phyloP scores from a whole-genome alignment of 1,140 invertebrate genomes.

The Teleogryllus occipitalis region DNA sequence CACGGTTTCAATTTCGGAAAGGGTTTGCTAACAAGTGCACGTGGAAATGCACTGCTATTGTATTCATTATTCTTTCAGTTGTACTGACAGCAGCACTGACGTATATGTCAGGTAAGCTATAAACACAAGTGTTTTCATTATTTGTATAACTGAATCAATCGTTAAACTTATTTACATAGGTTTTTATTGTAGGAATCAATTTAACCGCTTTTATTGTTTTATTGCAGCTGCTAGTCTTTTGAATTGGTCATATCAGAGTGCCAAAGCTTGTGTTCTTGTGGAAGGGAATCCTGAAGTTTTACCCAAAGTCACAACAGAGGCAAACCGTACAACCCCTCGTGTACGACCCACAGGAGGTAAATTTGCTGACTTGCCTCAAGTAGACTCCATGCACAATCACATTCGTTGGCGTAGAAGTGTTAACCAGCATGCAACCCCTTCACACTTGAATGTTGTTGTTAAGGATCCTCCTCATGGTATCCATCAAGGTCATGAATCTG shows the following conservation, averaged over 20 bases:
- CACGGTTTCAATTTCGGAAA: constrained; percentile 80
- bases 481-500: constrained; percentile 16
- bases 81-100: constrained; percentile 70
- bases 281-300: constrained; percentile 54
- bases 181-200: background rate
- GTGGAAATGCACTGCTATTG: constrained; percentile 83
- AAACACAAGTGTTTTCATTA: background rate
- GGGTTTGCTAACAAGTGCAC: constrained; percentile 75
- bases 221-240: constrained; percentile 67
- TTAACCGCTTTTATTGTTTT: constrained; percentile 12
- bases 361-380: constrained; percentile 23
- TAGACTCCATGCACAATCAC: constrained; percentile 39
- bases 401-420: constrained; percentile 53
- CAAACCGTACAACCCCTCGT: constrained; percentile 40
- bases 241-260: constrained; percentile 69
- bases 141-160: background rate
- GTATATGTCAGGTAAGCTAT: constrained; percentile 73
- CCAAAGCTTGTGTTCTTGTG: constrained; percentile 73
- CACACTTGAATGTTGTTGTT: constrained; percentile 9
- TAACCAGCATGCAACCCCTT: constrained; percentile 46
- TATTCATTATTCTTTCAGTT: constrained; percentile 71
- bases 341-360: constrained; percentile 55
- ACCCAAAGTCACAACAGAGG: constrained; percentile 21
- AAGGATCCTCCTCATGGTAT: constrained; percentile 13
- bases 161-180: background rate